Base-by-base conservation (phyloP, 2,888 invertebrate genomes). In the Pheosia gnoma region DNA sequence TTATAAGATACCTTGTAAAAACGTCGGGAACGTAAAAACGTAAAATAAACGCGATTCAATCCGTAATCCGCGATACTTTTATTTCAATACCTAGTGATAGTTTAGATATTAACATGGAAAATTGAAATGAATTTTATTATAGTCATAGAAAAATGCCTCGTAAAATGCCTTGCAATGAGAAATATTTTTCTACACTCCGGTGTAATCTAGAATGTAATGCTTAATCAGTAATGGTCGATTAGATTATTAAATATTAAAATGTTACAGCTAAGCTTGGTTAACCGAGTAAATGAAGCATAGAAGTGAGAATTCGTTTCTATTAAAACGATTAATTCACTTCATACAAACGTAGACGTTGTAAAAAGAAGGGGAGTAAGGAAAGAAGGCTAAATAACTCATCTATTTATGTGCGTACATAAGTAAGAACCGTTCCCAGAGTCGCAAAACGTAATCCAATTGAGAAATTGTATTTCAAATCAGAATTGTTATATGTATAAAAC, bases 271-370 rank as follows among this genome's bases (percentile, higher is more conserved):
- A 51, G 51, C 25, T 13, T 51, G 25, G 25, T 25, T 25, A 51
- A 25, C 49, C 13, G 5, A 25, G 25, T 51, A 25, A 51, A 25
- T 51, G 51, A 51, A 0, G 51, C 51, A 25, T 1, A 25, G 47
- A 51, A 51, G 9, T 9, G 51, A 25, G 25, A 51, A 51, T 51
- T 13, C 1, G 25, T 25, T 69, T 60, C 1, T n/a, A 43, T 43
- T 9, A 9, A 43, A 43, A 8, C 43, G 43, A 43, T 39, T 45
- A 7, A 9, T 9, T 47, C n/a, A n/a, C n/a, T 47, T 47, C 9
- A n/a, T n/a, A 43, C 7, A 9, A 10, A 47, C n/a, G 9, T 47
- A 4, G 5, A n/a, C n/a, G 47, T 47, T 47, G n/a, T 41, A 41
- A 41, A 43, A 43, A 0, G 9, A 3, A 43, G 9, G 43, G 43